Evolutionary conservation across 2,113 vertebrate genomes (phyloP).

Genomic region (Sardina pilchardus): DNA sequence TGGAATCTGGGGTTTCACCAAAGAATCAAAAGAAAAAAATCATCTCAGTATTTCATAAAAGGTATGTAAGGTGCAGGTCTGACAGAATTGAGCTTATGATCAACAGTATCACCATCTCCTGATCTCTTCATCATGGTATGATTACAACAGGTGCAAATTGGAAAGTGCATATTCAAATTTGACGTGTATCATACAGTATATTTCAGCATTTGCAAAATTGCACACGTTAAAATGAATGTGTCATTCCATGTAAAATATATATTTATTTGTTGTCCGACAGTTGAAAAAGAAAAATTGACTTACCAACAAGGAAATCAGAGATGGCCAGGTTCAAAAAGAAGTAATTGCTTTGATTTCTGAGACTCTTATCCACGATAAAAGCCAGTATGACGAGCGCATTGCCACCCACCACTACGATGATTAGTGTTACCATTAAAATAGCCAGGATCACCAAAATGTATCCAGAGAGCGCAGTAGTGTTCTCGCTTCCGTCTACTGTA

Average conservation of each 20-base stretch:
- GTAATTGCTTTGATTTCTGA: constrained; percentile 86
- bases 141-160: background rate
- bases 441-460: constrained; percentile 68
- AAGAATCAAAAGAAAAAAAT: background rate
- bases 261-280: background rate
- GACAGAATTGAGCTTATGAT: background rate
- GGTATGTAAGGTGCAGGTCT: background rate
- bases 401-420: constrained; percentile 79
- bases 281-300: constrained; percentile 58
- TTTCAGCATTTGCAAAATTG: no score
- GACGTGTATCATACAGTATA: no score
- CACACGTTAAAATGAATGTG: no score
- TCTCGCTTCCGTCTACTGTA: background rate
- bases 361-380: constrained; percentile 84
- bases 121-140: background rate
- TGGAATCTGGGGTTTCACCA: background rate
- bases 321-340: constrained; percentile 89
- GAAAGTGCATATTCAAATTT: no score
- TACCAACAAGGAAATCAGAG: constrained; percentile 92
- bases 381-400: constrained; percentile 86
- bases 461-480: constrained; percentile 50
- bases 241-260: background rate
- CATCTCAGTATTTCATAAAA: background rate
- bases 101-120: background rate
- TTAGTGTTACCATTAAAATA: constrained; percentile 78